Evolutionary conservation across 2,113 vertebrate genomes (phyloP).

Genomic region (Cnemophilus loriae): DNA sequence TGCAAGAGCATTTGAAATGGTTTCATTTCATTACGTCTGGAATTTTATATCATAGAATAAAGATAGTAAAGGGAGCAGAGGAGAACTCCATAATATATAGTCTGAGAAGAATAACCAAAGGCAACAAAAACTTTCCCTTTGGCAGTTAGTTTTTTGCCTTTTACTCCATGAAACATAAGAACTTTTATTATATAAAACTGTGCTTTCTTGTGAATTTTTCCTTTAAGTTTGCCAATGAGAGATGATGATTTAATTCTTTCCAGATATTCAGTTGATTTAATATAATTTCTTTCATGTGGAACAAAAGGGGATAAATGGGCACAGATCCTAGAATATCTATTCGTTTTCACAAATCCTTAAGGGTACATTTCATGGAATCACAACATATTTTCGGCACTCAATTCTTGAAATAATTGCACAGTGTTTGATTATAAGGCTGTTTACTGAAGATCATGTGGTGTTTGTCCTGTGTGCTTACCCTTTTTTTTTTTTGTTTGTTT

Average conservation of each 20-base stretch:
- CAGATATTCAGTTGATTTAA: conserved; percentile 62
- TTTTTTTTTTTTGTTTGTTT: conserved; percentile 11
- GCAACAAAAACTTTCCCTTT: conserved; percentile 29
- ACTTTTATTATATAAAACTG: conserved; percentile 62
- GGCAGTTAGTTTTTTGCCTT: conserved; percentile 9
- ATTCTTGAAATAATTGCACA: conserved; percentile 27
- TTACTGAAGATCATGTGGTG: neutral
- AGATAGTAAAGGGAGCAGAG: conserved; percentile 31
- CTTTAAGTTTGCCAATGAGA: conserved; percentile 65
- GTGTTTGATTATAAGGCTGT: conserved; percentile 28
- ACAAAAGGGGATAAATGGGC: conserved; percentile 31
- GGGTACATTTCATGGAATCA: conserved; percentile 38
- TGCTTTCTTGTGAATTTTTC: conserved; percentile 65
- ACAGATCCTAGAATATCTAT: conserved; percentile 45
- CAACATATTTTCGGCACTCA: conserved; percentile 26
- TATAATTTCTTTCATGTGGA: conserved; percentile 42
- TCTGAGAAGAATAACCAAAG: conserved; percentile 27
- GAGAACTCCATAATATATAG: conserved; percentile 6
- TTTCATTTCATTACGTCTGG: conserved; percentile 35
- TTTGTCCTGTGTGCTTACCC: neutral
- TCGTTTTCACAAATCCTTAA: conserved; percentile 38
- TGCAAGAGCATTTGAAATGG: neutral
- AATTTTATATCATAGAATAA: conserved; percentile 26
- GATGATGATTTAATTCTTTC: conserved; percentile 70
- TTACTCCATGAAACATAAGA: conserved; percentile 57